Evolutionary conservation across 2,113 vertebrate species (phyloP).

Genomic region (Holacanthus passer): DNA sequence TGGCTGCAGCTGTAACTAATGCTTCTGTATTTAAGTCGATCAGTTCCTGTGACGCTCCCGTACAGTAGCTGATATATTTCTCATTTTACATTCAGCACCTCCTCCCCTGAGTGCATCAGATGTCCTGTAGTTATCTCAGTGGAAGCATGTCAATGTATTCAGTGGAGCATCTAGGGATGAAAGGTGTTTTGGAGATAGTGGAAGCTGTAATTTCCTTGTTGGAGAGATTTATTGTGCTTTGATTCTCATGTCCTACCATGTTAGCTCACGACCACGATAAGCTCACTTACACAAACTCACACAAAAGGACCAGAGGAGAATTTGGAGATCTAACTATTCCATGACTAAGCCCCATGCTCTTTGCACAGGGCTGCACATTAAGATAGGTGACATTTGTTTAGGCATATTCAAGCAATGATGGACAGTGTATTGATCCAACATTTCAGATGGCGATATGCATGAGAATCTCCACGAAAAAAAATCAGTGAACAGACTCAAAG

Average conservation of each 20-base stretch:
- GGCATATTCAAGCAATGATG: conserved; percentile 62
- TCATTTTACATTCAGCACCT: conserved; percentile 23
- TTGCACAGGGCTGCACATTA: conserved; percentile 48
- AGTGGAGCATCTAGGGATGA: conserved; percentile 24
- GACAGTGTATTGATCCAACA: conserved; percentile 29
- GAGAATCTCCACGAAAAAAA: neutral
- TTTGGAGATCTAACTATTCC: conserved; percentile 12
- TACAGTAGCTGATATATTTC: conserved; percentile 13
- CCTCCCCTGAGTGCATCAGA: conserved; percentile 23
- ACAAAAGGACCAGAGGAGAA: conserved; percentile 12
- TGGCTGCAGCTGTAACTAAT: conserved; percentile 51
- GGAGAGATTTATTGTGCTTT: conserved; percentile 48
- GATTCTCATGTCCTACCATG: neutral
- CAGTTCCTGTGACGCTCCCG: conserved; percentile 15
- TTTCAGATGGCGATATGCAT: conserved; percentile 52
- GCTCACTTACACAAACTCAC: conserved; percentile 14
- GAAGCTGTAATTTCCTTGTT: conserved; percentile 26
- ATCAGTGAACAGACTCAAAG: neutral
- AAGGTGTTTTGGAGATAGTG: conserved; percentile 19
- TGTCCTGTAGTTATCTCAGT: conserved; percentile 16
- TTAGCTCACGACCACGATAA: conserved; percentile 21
- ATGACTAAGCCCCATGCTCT: conserved; percentile 50
- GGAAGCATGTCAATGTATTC: conserved; percentile 20
- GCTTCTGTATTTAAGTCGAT: conserved; percentile 30
- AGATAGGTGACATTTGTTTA: conserved; percentile 68